Evolutionary conservation across 30 jellyfish, hydroid and myxozoan species (phyloP), one percentile per base, ranked within the genome.

Genomic region (Euphysa ruthae): DNA sequence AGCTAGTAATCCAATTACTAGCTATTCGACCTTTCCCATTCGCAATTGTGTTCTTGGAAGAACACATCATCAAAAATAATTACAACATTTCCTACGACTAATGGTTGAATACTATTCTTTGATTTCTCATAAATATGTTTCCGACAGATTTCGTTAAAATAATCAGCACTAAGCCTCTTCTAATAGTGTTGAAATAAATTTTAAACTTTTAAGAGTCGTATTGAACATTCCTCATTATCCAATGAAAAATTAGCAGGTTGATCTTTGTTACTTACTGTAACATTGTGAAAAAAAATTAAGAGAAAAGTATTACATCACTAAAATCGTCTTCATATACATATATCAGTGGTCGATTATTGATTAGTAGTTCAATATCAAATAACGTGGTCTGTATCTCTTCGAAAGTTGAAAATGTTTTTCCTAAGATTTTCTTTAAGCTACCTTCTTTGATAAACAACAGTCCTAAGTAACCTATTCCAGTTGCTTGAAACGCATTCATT

Each of bases 301-400:
- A 44, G 82, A 1, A 66, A 77, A 0, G 92, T 83, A 66, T 27
- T 14, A 71, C 61, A 16, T 68, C 79, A 4, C 18, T 61, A 1
- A 21, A 22, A 3, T n/a, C 56, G 14, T 77, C 77, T 1, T 66
- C 78, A 23, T 34, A 19, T 20, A 19, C 19, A 38, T 66, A 77
- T 6, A 43, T 38, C 4, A 66, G 46, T 1, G 93, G 90, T 1
- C 93, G 49, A 12, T 55, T 55, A 30, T 70, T 79, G 1, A 79
- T 19, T 13, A 27, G 61, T 13, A 27, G 4, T 58, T 65, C 78
- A 3, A 55, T 62, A 3, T 73, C 29, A 14, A n/a, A n/a, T 1
- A 62, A 18, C 0, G 31, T 30, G 0, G 88, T 61, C 6, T 0
- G 1, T 8, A 72, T 50, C 43, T 74, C 72, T 43, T 74, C 71